Conservation (phyloP, 2,888 invertebrate genomes). For the Ophraella communa region DNA sequence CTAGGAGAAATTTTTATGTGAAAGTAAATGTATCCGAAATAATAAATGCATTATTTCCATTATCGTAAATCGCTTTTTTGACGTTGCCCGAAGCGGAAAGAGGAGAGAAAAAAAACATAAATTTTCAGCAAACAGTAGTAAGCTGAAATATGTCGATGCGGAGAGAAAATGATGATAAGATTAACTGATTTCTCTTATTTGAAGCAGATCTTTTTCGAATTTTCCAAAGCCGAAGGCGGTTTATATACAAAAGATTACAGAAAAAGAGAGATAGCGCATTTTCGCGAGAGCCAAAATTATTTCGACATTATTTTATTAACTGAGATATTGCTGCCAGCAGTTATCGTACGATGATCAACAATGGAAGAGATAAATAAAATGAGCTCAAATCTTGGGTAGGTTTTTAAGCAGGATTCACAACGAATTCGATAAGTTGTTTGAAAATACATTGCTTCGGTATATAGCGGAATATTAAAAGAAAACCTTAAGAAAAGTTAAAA, state of each 20-base stretch:
- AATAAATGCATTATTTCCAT: not conserved
- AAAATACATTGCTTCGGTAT: too few relatives aligned
- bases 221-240: slow-evolving; percentile 9
- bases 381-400: not conserved
- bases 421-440: not conserved
- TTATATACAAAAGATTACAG: not conserved
- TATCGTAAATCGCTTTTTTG: not conserved
- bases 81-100: not conserved
- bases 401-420: too few relatives aligned
- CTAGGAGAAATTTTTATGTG: too few relatives aligned
- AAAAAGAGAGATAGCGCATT: too few relatives aligned
- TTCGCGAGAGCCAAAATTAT: slow-evolving; percentile 9
- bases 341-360: not conserved
- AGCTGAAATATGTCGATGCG: slow-evolving; percentile 15
- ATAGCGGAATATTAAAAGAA: too few relatives aligned
- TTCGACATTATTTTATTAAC: slow-evolving; percentile 9
- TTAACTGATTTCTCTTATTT: slow-evolving; percentile 30
- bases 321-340: not conserved
- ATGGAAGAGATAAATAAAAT: not conserved
- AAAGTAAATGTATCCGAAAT: not conserved
- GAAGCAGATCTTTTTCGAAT: slow-evolving; percentile 19
- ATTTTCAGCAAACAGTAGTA: not conserved
- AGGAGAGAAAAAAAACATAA: not conserved
- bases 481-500: too few relatives aligned
- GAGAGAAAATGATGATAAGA: slow-evolving; percentile 30